Percentiles rank a stretch among this genome's conserved stretches.
These are phyloP conservation scores for Butorides virescens DNA, from an alignment of 2,113 vertebrate genomes.

Conservation along the genomic window DNA sequence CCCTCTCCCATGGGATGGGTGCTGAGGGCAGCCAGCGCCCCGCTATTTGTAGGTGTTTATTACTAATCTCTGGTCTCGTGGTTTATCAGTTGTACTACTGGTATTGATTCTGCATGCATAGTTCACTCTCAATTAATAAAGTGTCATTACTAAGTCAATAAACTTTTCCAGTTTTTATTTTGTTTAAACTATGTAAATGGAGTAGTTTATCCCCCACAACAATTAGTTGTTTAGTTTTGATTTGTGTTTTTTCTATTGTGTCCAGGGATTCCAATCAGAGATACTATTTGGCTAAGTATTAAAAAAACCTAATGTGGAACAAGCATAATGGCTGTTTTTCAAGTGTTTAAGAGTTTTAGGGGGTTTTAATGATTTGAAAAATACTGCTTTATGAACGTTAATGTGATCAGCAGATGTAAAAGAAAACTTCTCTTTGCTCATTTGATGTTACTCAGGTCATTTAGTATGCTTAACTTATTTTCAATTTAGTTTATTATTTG, in stretches of 20 bases:
- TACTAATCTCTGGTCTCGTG: neutral
- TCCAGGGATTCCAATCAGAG: neutral
- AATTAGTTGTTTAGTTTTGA: neutral
- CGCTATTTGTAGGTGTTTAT: neutral
- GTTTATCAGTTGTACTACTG: neutral
- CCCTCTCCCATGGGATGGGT: neutral
- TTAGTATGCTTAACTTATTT: neutral
- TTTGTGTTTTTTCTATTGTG: neutral
- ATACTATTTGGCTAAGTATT: neutral
- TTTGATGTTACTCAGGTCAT: neutral
- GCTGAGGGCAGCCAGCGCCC: rapidly evolving
- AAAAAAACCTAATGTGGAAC: neutral
- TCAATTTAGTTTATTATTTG: neutral
- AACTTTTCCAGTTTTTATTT: neutral
- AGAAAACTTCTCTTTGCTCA: neutral
- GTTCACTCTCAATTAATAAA: neutral
- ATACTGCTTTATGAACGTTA: neutral
- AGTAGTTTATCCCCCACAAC: neutral
- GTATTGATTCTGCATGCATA: neutral
- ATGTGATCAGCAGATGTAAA: neutral
- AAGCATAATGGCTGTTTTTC: neutral
- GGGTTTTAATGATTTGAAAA: neutral
- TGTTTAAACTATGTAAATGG: neutral
- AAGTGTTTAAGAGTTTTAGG: neutral
- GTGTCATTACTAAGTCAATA: neutral